phyloP scores from a whole-genome alignment of 2,113 vertebrate species.

The Apistogramma diplotaenia region DNA sequence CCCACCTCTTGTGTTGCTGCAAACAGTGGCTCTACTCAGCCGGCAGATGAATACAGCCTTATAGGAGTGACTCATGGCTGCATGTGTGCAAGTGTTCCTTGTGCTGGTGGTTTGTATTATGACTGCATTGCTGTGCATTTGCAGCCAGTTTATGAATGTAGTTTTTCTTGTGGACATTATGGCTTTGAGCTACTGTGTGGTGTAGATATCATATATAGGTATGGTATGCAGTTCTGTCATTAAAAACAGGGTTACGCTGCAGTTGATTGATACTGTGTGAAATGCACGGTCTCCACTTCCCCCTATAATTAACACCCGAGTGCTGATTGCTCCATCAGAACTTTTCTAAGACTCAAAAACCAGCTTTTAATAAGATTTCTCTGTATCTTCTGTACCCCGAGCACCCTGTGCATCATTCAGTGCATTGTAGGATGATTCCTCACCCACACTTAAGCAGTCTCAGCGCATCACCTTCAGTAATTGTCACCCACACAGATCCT shows the following conservation, averaged over 20 bases:
- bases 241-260: background rate
- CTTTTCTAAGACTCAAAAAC: background rate
- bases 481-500: slow-evolving; percentile 27
- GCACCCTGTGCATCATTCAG: background rate
- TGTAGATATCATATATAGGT: background rate
- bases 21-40: background rate
- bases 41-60: background rate
- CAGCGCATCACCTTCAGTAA: slow-evolving; percentile 33
- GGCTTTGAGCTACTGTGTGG: background rate
- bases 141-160: background rate
- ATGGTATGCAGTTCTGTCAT: background rate
- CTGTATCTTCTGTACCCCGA: background rate
- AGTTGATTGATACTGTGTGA: background rate
- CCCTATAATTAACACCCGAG: background rate
- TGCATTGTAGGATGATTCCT: slow-evolving; percentile 3
- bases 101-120: no score
- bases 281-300: background rate
- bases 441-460: slow-evolving; percentile 16
- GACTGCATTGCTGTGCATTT: no score
- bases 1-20: background rate
- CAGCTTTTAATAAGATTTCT: background rate
- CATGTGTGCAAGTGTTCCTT: no score
- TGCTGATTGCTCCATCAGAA: fast-evolving
- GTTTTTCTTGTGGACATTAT: background rate
- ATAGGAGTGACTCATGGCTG: background rate